Base-by-base conservation (phyloP, 2,888 invertebrate species). In the Hypolimnas misippus region DNA sequence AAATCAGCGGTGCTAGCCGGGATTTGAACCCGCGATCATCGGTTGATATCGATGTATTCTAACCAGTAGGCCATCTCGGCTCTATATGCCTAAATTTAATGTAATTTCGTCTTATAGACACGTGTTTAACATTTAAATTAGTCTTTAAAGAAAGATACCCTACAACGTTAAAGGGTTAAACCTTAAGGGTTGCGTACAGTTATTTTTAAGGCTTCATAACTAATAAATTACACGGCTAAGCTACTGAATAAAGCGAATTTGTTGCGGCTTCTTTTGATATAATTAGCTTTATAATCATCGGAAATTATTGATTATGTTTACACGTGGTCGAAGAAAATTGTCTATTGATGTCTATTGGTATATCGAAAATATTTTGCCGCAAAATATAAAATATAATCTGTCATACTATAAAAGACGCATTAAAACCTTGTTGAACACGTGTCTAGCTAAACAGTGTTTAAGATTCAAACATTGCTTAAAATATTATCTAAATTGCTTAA, bases 111-210 rank as follows among this genome's bases (percentile, higher is more conserved):
- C 12, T n/a, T 42, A n/a, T 14, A 4, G n/a, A n/a, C n/a, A n/a
- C n/a, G n/a, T n/a, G n/a, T n/a, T n/a, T n/a, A n/a, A n/a, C 31
- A 19, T 55, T 44, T 42, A 40, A 56, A 53, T 50, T 40, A 63
- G 44, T 59, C 16, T 63, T 66, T 54, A 40, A 64, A 58, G 64
- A 62, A 63, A 58, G 66, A 67, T 46, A 44, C 64, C 66, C 55
- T 64, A 64, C 40, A 58, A 59, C 14, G 38, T 52, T 31, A 29
- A 56, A 62, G 64, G 62, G 62, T 58, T 42, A 33, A 12, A 14
- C 42, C 21, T 42, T 44, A 52, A 51, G 52, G 44, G 12, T 25
- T 25, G n/a, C n/a, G 29, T 40, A 38, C 17, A 21, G 40, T 35
- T 35, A 14, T 17, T 62, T 56, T 57, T 53, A 64, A 8, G 62